These are phyloP conservation scores for Capreolus pygargus DNA, from an alignment of 2,113 vertebrate genomes.

Conservation along the genomic window DNA sequence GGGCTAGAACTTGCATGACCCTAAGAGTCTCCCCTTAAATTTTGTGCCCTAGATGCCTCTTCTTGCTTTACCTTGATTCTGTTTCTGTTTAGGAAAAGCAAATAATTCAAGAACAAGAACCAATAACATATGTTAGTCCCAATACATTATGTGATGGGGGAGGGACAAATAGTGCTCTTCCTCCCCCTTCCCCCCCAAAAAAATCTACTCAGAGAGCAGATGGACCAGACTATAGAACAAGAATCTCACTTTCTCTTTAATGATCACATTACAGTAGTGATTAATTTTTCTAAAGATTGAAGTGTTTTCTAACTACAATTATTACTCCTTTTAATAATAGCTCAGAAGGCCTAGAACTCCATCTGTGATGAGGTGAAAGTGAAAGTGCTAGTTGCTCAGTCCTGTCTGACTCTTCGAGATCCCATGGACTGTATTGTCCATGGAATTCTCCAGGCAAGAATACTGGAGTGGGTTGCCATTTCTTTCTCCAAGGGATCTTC, in stretches of 20 bases:
- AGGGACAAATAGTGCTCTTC: background rate
- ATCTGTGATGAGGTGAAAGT: background rate
- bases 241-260: background rate
- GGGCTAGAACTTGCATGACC: background rate
- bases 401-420: background rate
- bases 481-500: background rate
- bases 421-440: background rate
- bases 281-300: background rate
- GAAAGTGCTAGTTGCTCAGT: background rate
- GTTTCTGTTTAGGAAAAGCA: background rate
- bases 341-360: background rate
- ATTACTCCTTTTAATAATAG: background rate
- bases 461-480: background rate
- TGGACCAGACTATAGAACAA: background rate
- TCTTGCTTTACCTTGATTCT: background rate
- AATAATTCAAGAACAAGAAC: background rate
- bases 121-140: background rate
- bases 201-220: background rate
- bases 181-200: background rate
- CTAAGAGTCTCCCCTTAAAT: background rate
- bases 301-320: background rate
- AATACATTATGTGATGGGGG: background rate
- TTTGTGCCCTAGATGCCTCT: background rate
- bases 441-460: background rate
- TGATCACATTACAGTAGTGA: background rate